phyloP scores from a whole-genome alignment of 2,113 vertebrate species.

The Eulemur macaco region DNA sequence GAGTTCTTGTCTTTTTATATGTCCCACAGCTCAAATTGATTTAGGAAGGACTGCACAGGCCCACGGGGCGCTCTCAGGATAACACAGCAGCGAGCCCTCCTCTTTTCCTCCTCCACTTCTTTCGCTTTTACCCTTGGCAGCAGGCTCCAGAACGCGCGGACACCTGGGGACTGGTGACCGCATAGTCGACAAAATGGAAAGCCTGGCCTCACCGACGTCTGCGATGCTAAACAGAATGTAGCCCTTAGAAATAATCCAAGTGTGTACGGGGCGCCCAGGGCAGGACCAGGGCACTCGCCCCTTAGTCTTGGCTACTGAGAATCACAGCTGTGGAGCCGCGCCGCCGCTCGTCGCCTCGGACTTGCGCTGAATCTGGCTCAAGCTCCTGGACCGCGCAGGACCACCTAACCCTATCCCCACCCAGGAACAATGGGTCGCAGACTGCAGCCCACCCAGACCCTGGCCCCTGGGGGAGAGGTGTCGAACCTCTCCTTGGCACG shows the following conservation, averaged over 20 bases:
- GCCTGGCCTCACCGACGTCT: background rate
- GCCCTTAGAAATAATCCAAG: background rate
- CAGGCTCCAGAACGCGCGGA: background rate
- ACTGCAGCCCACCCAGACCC: background rate
- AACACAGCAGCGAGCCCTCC: background rate
- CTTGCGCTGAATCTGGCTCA: background rate
- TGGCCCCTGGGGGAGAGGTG: background rate
- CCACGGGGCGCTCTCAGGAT: background rate
- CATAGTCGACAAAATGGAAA: background rate
- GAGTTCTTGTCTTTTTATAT: background rate
- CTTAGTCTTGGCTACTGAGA: background rate
- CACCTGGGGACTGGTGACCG: background rate
- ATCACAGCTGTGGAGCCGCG: fast-evolving
- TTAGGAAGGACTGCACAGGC: background rate
- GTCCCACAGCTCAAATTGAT: background rate
- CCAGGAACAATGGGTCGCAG: background rate
- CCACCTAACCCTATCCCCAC: background rate
- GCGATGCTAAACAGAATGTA: background rate
- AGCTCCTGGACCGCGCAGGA: background rate
- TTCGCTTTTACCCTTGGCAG: background rate
- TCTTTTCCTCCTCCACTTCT: background rate
- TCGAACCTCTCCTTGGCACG: fast-evolving
- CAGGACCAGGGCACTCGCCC: background rate
- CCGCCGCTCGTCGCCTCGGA: fast-evolving
- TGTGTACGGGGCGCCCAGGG: fast-evolving